A percentile compares a stretch with the other conserved stretches of the same genome.
Evolutionary conservation across 2,113 vertebrate species (phyloP).

Genomic region (Rynchops niger): DNA sequence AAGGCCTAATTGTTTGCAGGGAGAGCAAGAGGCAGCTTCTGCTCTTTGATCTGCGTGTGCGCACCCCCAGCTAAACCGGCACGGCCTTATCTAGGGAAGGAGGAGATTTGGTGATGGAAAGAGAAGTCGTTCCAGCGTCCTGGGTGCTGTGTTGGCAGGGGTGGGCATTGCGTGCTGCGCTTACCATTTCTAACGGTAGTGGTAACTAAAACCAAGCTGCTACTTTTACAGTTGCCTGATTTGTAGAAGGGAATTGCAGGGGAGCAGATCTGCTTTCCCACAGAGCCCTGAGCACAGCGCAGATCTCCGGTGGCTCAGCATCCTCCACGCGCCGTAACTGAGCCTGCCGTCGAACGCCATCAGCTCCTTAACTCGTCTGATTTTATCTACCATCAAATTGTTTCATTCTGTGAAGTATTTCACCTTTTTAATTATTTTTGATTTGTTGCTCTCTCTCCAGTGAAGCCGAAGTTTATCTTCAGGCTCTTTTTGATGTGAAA

Average conservation of each 20-base stretch:
- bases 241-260: fast-evolving
- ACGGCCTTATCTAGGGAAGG: fast-evolving
- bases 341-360: not conserved
- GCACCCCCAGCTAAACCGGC: not conserved
- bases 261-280: not conserved
- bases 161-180: not conserved
- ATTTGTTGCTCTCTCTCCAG: not conserved
- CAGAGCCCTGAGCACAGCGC: not conserved
- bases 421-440: not conserved
- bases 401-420: not conserved
- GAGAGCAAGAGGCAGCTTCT: not conserved
- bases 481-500: not conserved
- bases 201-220: not conserved
- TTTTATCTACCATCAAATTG: not conserved
- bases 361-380: not conserved
- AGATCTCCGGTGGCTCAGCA: not conserved
- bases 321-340: not conserved
- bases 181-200: not conserved
- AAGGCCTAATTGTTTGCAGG: slow-evolving; percentile 23
- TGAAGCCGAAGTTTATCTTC: not conserved
- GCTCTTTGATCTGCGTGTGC: not conserved
- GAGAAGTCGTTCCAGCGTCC: not conserved
- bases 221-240: not conserved
- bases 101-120: fast-evolving
- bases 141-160: not conserved